These are phyloP conservation scores for Eurystomus glaucurus DNA, from an alignment of 2,797 vertebrate genomes.

Conservation along the genomic window DNA sequence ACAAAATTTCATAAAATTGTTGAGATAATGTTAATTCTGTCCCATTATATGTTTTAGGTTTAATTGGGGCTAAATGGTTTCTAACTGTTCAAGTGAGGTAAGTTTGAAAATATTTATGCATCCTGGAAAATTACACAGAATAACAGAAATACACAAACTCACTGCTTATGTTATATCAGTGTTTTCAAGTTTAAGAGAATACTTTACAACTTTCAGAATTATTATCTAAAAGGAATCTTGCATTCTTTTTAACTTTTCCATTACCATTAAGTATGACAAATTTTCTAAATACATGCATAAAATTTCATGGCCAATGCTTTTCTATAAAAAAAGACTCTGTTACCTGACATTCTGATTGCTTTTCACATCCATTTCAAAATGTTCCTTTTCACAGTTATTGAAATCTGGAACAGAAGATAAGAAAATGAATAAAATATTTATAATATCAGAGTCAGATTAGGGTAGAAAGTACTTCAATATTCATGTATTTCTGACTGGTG, in stretches of 20 bases:
- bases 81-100: not conserved
- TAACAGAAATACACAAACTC: not conserved
- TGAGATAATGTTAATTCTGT: not conserved
- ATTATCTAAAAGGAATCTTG: not conserved
- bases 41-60: not conserved
- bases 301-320: not conserved
- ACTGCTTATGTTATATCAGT: not conserved
- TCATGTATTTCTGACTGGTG: constrained; percentile 58
- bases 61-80: not conserved
- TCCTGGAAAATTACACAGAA: not conserved
- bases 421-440: constrained; percentile 70
- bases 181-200: constrained; percentile 18
- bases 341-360: constrained; percentile 82
- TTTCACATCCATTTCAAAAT: constrained; percentile 75
- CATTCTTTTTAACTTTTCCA: not conserved
- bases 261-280: not conserved
- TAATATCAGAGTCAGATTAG: constrained; percentile 52
- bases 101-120: not conserved
- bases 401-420: constrained; percentile 79
- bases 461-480: constrained; percentile 54
- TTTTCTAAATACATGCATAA: constrained; percentile 16
- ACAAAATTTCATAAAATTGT: not conserved
- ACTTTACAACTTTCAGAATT: not conserved
- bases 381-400: constrained; percentile 76
- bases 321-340: not conserved